phyloP scores from a whole-genome alignment of 2,888 invertebrate species.

The Cecidostiba fungosa region DNA sequence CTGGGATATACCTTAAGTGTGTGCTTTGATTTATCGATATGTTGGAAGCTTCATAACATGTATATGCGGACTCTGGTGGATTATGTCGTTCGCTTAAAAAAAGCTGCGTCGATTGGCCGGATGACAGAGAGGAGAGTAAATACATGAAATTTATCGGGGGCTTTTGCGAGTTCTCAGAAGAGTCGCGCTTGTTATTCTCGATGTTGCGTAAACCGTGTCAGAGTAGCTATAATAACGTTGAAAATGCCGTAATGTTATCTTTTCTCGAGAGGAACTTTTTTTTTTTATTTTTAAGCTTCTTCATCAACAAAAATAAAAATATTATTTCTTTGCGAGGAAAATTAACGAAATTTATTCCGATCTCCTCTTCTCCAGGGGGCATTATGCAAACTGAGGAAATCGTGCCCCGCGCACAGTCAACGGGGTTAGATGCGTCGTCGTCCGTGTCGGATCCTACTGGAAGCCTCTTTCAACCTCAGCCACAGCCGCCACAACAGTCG shows the following conservation, averaged over 20 bases:
- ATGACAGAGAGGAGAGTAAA: not conserved
- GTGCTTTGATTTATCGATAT: not conserved
- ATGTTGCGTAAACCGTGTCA: not conserved
- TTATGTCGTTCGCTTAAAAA: no score
- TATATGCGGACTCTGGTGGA: no score
- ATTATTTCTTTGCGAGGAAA: no score
- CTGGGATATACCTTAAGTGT: not conserved
- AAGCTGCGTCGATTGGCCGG: not conserved
- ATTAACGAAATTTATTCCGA: no score
- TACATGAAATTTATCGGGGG: not conserved
- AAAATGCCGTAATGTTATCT: not conserved
- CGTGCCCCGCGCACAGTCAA: conserved; percentile 77
- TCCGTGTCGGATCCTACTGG: conserved; percentile 68
- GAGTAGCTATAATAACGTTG: no score
- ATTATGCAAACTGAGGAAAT: conserved; percentile 81
- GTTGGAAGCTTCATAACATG: no score
- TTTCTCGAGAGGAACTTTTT: no score
- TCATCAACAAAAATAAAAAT: no score
- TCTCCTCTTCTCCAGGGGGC: conserved; percentile 73
- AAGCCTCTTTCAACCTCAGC: not conserved
- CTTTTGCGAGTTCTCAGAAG: not conserved
- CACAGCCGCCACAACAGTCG: conserved; percentile 2
- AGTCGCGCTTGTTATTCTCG: not conserved
- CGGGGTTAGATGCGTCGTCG: conserved; percentile 75
- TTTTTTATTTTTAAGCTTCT: not conserved